A percentile compares a stretch with the other conserved stretches of the same genome.
Evolutionary conservation across 53 echinoderm and acorn worm species (phyloP).

Genomic region (Echinarachnius parma): DNA sequence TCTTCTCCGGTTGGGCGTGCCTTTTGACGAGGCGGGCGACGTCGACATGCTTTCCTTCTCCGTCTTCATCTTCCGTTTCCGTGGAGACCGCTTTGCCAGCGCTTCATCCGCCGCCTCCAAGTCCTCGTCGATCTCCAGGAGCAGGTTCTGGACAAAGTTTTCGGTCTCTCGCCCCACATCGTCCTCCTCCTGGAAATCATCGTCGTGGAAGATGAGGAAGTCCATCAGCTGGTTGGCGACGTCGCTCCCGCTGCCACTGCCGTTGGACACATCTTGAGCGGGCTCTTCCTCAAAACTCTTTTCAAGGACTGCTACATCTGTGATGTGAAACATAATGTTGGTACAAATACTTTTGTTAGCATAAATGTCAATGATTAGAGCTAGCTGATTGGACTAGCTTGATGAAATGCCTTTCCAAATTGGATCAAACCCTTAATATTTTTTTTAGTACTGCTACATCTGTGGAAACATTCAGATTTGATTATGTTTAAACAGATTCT

Average conservation of each 20-base stretch:
- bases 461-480: no score
- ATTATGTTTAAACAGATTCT: no score
- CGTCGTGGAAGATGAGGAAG: slow-evolving; percentile 24
- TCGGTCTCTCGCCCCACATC: not conserved
- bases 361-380: no score
- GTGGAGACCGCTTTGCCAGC: slow-evolving; percentile 37
- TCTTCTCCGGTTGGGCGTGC: not conserved
- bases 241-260: not conserved
- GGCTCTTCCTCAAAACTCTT: no score
- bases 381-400: no score
- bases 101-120: slow-evolving; percentile 10
- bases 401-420: no score
- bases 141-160: slow-evolving; percentile 41
- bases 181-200: slow-evolving; percentile 18
- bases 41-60: slow-evolving; percentile 51
- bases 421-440: no score
- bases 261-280: no score
- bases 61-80: slow-evolving; percentile 69
- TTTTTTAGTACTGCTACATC: no score
- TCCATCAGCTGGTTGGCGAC: slow-evolving; percentile 24
- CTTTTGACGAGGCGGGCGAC: not conserved
- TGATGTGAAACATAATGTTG: no score
- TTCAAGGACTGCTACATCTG: no score
- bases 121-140: slow-evolving; percentile 34
- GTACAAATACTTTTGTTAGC: no score